A percentile compares a stretch with the other conserved stretches of the same genome.
phyloP scores from a whole-genome alignment of 92 coral and sea anemone species.

The Muricea muricata region DNA sequence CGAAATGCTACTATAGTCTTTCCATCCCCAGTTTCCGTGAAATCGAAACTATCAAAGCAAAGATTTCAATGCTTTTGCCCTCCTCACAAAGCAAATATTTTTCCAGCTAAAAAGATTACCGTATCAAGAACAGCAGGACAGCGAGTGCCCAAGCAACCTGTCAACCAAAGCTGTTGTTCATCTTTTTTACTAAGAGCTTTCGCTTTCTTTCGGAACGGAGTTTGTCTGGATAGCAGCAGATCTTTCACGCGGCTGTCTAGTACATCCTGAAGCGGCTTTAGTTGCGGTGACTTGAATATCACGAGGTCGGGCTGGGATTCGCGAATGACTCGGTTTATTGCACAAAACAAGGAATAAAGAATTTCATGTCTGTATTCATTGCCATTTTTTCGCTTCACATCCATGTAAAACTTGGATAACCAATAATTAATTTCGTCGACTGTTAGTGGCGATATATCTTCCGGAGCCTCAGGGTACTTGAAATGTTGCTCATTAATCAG shows the following conservation, averaged over 20 bases:
- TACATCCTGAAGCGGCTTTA: conserved; percentile 35
- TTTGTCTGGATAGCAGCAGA: conserved; percentile 29
- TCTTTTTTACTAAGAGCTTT: conserved; percentile 35
- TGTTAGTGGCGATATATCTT: not conserved
- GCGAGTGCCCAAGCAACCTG: conserved; percentile 49
- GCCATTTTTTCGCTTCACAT: not conserved
- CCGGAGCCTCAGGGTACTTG: not conserved
- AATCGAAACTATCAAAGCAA: conserved; percentile 30
- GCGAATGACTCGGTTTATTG: not conserved
- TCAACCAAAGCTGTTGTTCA: conserved; percentile 42
- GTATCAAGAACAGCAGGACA: conserved; percentile 35
- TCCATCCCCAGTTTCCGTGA: conserved; percentile 12
- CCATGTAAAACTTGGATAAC: not conserved
- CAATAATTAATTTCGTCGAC: conserved; percentile 3
- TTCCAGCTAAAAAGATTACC: conserved; percentile 30
- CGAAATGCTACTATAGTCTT: not conserved
- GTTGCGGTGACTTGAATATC: conserved; percentile 27
- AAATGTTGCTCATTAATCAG: no score
- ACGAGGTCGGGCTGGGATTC: conserved; percentile 1
- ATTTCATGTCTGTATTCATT: not conserved
- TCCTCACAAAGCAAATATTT: conserved; percentile 51
- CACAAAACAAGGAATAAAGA: conserved; percentile 11
- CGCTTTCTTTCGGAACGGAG: conserved; percentile 33
- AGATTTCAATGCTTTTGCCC: conserved; percentile 41
- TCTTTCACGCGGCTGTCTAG: conserved; percentile 47